Conservation (phyloP, 2,113 vertebrate genomes). For the Mastomys natalensis region DNA sequence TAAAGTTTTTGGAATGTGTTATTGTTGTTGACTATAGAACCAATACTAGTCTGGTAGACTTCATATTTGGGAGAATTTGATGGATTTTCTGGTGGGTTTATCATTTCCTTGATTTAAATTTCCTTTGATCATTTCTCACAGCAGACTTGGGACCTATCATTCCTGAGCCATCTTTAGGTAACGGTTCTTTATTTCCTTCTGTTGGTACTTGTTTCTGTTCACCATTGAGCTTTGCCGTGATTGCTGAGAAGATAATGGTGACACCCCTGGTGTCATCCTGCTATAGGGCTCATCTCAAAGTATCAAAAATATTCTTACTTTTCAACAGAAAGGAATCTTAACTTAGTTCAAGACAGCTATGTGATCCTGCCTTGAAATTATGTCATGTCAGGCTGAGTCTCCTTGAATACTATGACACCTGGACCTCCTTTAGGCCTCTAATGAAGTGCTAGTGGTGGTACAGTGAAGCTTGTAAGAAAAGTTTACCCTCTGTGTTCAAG, state of each 20-base stretch:
- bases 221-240: neutral
- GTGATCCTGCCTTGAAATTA: neutral
- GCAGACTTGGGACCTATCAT: conserved; percentile 38
- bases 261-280: neutral
- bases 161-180: conserved; percentile 70
- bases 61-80: neutral
- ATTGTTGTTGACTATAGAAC: neutral
- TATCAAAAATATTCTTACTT: neutral
- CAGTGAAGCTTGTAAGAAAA: neutral
- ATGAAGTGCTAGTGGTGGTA: neutral
- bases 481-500: conserved; percentile 18
- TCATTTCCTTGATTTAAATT: conserved; percentile 48
- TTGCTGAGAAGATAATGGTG: neutral
- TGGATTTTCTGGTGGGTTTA: conserved; percentile 10
- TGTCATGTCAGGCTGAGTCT: neutral
- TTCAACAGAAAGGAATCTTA: neutral
- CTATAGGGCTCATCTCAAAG: neutral
- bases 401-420: neutral
- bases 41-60: neutral
- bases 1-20: neutral
- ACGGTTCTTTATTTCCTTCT: conserved; percentile 34
- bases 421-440: neutral
- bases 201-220: conserved; percentile 8
- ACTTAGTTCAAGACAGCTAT: neutral
- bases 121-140: conserved; percentile 27